Conservation (phyloP, 2,113 vertebrate genomes). For the Oostethus manadensis region DNA sequence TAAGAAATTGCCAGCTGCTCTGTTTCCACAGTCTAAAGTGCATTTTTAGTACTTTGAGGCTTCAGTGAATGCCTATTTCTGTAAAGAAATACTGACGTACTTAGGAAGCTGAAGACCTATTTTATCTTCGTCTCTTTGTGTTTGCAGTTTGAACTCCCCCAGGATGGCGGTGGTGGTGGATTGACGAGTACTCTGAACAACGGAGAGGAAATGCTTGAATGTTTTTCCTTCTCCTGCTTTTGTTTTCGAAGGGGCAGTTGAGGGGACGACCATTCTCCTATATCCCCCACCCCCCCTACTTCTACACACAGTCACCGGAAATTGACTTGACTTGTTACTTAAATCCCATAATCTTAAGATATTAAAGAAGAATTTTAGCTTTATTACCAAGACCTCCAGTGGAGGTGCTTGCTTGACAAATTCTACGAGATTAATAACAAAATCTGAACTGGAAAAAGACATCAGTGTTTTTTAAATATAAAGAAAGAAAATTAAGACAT, state of each 20-base stretch:
- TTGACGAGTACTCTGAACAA: conserved; percentile 15
- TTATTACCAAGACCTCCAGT: conserved; percentile 5
- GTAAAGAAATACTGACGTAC: not conserved
- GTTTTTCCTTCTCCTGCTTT: conserved; percentile 30
- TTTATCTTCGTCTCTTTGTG: not conserved
- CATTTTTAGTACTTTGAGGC: conserved; percentile 1
- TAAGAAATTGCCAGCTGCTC: conserved; percentile 20
- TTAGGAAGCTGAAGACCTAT: not conserved
- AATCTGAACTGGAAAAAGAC: too few species aligned
- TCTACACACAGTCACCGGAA: conserved; percentile 22
- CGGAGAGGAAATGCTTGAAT: conserved; percentile 45
- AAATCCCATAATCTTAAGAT: conserved; percentile 10
- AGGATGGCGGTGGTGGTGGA: conserved; percentile 16
- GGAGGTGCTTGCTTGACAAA: too few species aligned
- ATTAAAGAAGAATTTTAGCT: conserved; percentile 13
- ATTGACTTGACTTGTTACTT: conserved; percentile 16
- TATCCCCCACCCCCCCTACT: too few species aligned
- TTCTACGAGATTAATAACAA: too few species aligned
- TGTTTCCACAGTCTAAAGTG: not conserved
- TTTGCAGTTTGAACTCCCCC: conserved; percentile 24
- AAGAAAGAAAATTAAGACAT: too few species aligned
- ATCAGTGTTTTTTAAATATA: too few species aligned
- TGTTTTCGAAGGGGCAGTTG: conserved; percentile 46
- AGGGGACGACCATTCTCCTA: conserved; percentile 24
- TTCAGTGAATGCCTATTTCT: not conserved